Percentiles rank a stretch among this genome's conserved stretches.
Evolutionary conservation across 2,113 vertebrate genomes (phyloP).

Genomic region (Campylomormyrus numenius): DNA sequence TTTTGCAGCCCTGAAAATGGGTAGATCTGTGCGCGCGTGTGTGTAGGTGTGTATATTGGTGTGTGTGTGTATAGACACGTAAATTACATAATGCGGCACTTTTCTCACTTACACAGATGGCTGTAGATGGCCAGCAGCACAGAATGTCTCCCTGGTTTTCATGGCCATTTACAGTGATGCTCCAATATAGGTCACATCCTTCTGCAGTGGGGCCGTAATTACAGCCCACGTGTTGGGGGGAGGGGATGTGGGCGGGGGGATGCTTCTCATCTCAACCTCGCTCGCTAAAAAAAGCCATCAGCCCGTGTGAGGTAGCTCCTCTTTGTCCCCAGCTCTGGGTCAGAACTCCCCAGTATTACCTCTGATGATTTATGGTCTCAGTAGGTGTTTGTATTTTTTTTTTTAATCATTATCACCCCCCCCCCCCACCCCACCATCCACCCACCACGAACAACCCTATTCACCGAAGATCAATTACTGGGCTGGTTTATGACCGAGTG

Average conservation of each 20-base stretch:
- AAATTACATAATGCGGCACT: background rate
- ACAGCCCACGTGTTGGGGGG: background rate
- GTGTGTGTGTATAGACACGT: background rate
- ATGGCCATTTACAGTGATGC: background rate
- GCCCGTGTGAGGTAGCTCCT: background rate
- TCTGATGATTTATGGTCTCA: conserved; percentile 3
- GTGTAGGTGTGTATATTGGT: background rate
- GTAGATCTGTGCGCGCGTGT: background rate
- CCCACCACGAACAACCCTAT: background rate
- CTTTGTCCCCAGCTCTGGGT: background rate
- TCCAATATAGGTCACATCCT: conserved; percentile 1
- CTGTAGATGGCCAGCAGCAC: background rate
- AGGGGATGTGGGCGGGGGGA: background rate
- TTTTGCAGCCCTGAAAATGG: background rate
- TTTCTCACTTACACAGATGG: background rate
- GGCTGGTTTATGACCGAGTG: background rate
- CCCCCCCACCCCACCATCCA: background rate
- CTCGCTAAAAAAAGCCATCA: background rate
- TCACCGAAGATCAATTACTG: background rate
- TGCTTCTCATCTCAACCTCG: background rate
- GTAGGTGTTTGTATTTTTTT: conserved; percentile 1
- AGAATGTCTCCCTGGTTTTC: background rate
- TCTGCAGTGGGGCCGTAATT: background rate
- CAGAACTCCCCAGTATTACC: background rate
- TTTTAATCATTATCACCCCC: background rate